Percentiles rank a stretch among this genome's conserved stretches.
Conservation (phyloP, 2,888 invertebrate species). For the Trimorus sp. region DNA sequence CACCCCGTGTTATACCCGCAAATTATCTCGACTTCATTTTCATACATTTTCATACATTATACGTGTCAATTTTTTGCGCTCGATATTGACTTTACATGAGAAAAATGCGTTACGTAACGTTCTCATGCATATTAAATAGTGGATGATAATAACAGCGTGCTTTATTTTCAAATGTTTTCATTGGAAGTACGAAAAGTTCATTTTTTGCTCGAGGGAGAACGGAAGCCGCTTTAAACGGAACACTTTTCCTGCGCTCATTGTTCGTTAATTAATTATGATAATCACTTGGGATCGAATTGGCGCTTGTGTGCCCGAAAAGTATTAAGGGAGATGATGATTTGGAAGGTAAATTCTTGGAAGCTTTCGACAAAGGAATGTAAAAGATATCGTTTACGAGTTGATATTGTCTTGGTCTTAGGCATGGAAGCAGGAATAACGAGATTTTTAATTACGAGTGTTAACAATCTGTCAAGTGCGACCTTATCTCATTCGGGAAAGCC, state of each 20-base stretch:
- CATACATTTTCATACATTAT: conserved; percentile 64
- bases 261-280: conserved; percentile 37
- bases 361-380: conserved; percentile 19
- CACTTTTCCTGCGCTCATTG: conserved; percentile 10
- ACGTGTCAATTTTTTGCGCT: conserved; percentile 48
- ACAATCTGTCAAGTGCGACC: conserved; percentile 36
- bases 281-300: conserved; percentile 25
- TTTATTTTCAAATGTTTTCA: conserved; percentile 42
- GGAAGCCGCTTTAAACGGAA: neutral
- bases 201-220: neutral
- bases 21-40: conserved; percentile 63
- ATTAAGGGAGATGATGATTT: conserved; percentile 7
- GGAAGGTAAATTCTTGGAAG: conserved; percentile 27
- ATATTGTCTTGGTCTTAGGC: conserved; percentile 22
- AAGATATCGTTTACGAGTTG: conserved; percentile 26
- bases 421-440: conserved; percentile 17
- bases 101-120: conserved; percentile 52
- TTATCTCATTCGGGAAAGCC: conserved; percentile 48
- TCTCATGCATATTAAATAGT: conserved; percentile 45
- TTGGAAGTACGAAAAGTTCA: conserved; percentile 18
- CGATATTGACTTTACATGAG: conserved; percentile 53
- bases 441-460: conserved; percentile 38
- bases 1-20: conserved; percentile 43
- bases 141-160: conserved; percentile 31
- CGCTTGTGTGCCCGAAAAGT: conserved; percentile 19